Conservation (phyloP, 2,113 vertebrate species). For the Dipodomys merriami region DNA sequence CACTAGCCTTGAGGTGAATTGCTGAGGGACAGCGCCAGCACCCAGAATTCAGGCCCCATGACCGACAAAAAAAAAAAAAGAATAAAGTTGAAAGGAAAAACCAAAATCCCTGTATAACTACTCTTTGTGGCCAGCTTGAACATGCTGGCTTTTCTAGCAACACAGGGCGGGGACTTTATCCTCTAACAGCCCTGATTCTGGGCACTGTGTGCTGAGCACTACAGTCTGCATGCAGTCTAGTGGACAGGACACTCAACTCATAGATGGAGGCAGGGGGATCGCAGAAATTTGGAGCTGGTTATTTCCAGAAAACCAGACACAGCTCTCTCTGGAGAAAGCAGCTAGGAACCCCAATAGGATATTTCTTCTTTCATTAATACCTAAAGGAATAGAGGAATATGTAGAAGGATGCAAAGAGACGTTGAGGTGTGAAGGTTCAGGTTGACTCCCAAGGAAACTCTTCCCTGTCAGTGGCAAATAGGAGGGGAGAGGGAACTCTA, state of each 20-base stretch:
- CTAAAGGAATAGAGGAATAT: not conserved
- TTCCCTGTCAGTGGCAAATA: not conserved
- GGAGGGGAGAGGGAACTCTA: not conserved
- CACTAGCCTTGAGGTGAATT: too few relatives aligned
- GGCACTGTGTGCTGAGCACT: not conserved
- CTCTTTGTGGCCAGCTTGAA: not conserved
- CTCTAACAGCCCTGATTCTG: not conserved
- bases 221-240: not conserved
- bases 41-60: too few relatives aligned
- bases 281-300: not conserved
- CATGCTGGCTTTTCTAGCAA: not conserved
- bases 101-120: not conserved
- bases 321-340: not conserved
- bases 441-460: not conserved
- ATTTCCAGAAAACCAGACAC: not conserved
- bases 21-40: too few relatives aligned
- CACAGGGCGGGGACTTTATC: fast-evolving
- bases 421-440: not conserved
- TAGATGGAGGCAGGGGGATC: not conserved
- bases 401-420: not conserved
- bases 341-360: not conserved
- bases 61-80: too few relatives aligned
- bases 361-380: not conserved
- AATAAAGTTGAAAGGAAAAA: not conserved
- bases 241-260: not conserved